Percentiles rank a stretch among this genome's conserved stretches.
Evolutionary conservation across 1,140 invertebrate species (phyloP).

Genomic region (Meteorus sp.): DNA sequence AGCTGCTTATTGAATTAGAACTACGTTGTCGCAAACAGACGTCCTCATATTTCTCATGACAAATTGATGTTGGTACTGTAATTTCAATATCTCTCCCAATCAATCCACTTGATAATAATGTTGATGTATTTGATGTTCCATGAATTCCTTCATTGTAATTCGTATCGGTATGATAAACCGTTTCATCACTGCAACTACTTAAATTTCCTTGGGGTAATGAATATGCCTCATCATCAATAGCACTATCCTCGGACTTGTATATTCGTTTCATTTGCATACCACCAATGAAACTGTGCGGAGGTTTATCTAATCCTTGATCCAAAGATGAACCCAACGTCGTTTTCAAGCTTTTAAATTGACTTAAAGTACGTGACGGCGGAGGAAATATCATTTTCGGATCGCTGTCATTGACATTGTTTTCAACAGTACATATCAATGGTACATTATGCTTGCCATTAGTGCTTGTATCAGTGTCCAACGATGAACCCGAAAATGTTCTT

Average conservation of each 20-base stretch:
- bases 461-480: conserved; percentile 49
- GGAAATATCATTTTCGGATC: conserved; percentile 34
- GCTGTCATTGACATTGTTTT: conserved; percentile 52
- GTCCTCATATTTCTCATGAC: conserved; percentile 42
- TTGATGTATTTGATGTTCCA: conserved; percentile 1
- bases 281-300: conserved; percentile 40
- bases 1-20: conserved; percentile 57
- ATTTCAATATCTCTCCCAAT: conserved; percentile 53
- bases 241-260: conserved; percentile 56
- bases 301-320: conserved; percentile 59
- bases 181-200: conserved; percentile 38
- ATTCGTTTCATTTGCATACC: conserved; percentile 50
- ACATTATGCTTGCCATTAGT: conserved; percentile 42
- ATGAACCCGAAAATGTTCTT: conserved; percentile 57
- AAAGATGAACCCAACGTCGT: conserved; percentile 55
- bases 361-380: conserved; percentile 44
- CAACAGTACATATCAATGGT: conserved; percentile 46
- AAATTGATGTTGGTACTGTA: conserved; percentile 51
- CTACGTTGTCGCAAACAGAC: conserved; percentile 44
- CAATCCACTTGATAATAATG: conserved; percentile 4
- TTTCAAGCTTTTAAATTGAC: conserved; percentile 48
- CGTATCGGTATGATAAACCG: conserved; percentile 38
- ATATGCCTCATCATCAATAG: conserved; percentile 48
- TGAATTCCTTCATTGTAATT: conserved; percentile 36
- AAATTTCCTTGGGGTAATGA: conserved; percentile 38